Percentiles rank a stretch among this genome's conserved stretches.
phyloP scores from a whole-genome alignment of 2,888 invertebrate genomes.

The Euzophera pinguis region DNA sequence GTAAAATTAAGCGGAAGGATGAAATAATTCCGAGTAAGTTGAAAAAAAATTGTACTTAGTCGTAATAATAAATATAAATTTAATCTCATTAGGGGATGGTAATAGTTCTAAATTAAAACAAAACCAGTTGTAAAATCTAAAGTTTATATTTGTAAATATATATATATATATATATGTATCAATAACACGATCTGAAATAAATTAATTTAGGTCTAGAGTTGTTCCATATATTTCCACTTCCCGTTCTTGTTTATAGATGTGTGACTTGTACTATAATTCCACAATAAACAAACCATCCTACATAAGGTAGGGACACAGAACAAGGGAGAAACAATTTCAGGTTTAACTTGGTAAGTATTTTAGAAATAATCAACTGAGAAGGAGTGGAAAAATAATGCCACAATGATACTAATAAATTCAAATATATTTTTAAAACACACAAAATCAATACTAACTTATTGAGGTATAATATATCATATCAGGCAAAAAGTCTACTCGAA shows the following conservation, averaged over 20 bases:
- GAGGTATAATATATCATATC: conserved; percentile 65
- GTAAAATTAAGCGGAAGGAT: too few relatives aligned
- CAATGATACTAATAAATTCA: conserved; percentile 55
- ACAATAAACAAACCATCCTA: conserved; percentile 1
- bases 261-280: conserved; percentile 5
- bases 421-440: conserved; percentile 73
- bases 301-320: neutral
- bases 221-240: conserved; percentile 36
- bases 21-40: too few relatives aligned
- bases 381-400: conserved; percentile 46
- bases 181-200: conserved; percentile 44
- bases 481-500: conserved; percentile 66
- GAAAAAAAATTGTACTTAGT: too few relatives aligned
- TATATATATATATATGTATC: conserved; percentile 31
- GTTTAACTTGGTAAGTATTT: neutral
- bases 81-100: neutral
- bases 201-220: conserved; percentile 43
- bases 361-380: conserved; percentile 11
- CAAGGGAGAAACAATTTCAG: neutral
- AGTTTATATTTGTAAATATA: conserved; percentile 51
- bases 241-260: conserved; percentile 20
- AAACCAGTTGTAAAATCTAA: conserved; percentile 39
- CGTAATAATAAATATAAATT: too few relatives aligned
- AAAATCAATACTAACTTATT: conserved; percentile 72
- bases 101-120: conserved; percentile 29